These are phyloP conservation scores for Strix aluco DNA, from an alignment of 2,113 vertebrate genomes.

Conservation along the genomic window DNA sequence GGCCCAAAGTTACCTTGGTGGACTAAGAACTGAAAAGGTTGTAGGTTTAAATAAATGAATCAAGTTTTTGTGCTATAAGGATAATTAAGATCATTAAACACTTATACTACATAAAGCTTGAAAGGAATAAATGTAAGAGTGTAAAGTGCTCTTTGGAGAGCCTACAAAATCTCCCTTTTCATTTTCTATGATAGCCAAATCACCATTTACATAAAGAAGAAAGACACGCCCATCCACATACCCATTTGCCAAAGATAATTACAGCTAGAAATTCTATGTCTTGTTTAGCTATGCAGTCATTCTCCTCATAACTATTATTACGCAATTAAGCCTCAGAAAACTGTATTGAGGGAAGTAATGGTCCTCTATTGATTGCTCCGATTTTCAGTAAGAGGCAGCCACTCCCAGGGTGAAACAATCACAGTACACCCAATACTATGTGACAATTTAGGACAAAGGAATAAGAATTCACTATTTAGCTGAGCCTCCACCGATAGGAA, in stretches of 20 bases:
- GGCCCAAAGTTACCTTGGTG: neutral
- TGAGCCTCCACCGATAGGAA: neutral
- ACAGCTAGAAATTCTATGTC: neutral
- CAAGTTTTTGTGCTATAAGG: neutral
- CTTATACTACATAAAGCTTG: neutral
- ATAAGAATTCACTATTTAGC: neutral
- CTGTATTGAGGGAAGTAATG: neutral
- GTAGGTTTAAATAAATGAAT: neutral
- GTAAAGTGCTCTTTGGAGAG: neutral
- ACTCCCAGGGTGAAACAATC: neutral
- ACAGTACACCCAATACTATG: neutral
- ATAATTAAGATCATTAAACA: neutral
- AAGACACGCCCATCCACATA: neutral
- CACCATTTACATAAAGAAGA: neutral
- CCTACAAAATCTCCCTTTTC: neutral
- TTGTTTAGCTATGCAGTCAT: neutral
- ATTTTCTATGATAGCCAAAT: neutral
- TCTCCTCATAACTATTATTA: neutral
- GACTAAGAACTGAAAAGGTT: neutral
- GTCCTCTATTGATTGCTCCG: neutral
- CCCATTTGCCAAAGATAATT: neutral
- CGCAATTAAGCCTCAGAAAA: conserved; percentile 26
- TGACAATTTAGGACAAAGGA: neutral
- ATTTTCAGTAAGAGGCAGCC: neutral
- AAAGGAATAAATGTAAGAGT: neutral